Percentiles rank a stretch among this genome's conserved stretches.
These are phyloP conservation scores for Micrasema minimum DNA, from an alignment of 1,140 invertebrate species.

Conservation along the genomic window DNA sequence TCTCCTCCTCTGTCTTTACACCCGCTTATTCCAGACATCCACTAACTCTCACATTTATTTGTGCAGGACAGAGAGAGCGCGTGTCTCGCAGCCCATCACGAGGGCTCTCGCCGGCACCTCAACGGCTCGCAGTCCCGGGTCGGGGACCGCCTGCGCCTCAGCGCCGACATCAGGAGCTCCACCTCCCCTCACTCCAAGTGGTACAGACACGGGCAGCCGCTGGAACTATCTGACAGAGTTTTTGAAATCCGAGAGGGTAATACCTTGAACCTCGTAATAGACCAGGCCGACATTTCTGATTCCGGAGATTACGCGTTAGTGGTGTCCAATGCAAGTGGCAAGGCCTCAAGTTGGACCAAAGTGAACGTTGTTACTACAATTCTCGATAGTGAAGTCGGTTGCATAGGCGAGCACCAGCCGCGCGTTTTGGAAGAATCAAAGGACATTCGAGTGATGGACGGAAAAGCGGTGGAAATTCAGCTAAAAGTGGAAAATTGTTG, in stretches of 20 bases:
- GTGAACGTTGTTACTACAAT: conserved; percentile 42
- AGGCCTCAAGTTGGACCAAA: conserved; percentile 45
- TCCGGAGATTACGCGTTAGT: conserved; percentile 78
- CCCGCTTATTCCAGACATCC: too few species aligned
- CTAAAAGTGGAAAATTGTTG: conserved; percentile 66
- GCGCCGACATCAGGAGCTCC: conserved; percentile 68
- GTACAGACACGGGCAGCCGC: conserved; percentile 70
- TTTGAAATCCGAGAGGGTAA: conserved; percentile 55
- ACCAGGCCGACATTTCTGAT: conserved; percentile 65
- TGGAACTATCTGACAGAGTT: conserved; percentile 55
- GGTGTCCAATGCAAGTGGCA: conserved; percentile 74
- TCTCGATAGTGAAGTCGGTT: conserved; percentile 41
- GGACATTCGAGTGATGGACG: conserved; percentile 67
- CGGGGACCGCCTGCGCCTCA: conserved; percentile 68
- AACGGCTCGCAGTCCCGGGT: conserved; percentile 61
- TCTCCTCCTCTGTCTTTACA: too few species aligned
- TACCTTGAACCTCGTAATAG: conserved; percentile 63
- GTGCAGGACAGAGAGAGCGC: conserved; percentile 53
- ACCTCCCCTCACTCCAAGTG: conserved; percentile 70
- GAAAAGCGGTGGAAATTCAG: conserved; percentile 70
- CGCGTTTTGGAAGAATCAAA: conserved; percentile 52
- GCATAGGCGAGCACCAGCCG: conserved; percentile 56
- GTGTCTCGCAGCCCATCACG: conserved; percentile 40
- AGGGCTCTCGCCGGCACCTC: conserved; percentile 57
- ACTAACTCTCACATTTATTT: too few species aligned